Evolutionary conservation across 2,113 vertebrate genomes (phyloP), one percentile per base, ranked within the genome.

Genomic region (Synchiropus splendidus): DNA sequence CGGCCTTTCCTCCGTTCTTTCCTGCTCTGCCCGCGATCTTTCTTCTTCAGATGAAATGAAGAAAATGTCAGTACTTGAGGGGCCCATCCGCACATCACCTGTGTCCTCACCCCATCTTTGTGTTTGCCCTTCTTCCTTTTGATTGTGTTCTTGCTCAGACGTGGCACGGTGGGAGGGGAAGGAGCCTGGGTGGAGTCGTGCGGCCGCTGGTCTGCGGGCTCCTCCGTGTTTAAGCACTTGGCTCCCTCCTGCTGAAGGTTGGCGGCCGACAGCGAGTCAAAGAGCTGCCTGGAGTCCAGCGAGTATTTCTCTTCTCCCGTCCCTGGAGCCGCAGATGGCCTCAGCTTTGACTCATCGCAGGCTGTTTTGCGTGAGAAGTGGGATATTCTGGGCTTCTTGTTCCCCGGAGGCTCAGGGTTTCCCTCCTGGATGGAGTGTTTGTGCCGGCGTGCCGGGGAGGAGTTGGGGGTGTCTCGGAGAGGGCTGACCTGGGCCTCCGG

Each of bases 301-400:
- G 54, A 37, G 0, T 81, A 51, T 32, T 48, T 63, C 45, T 65
- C 0, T 18, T 58, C 55, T 11, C 18, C 42, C 8, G 32, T n/a
- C 0, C 54, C 33, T 0, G 41, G 42, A 2, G 38, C 16, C 2
- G 81, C 84, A 2, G 69, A 84, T 0, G 64, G 38, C 2, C 48
- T 80, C 16, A 58, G 35, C 13, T 31, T 34, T 1, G 42, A 35
- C 44, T 78, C 86, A 45, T 84, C 85, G 0, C 83, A 82, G 18
- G 77, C 72, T 1, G 70, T 54, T 48, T 88, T 85, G 61, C 85
- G 82, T 2, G 84, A 64, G 43, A 90, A 33, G 40, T 85, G 92
- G 0, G 92, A 95, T 35, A 95, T 88, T 60, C 92, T 67, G 44
- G 86, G 87, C 58, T 89, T 92, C 70, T 92, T 97, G 61, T 51